Base-by-base conservation (phyloP, 2,797 vertebrate genomes). In the Spondyliosoma cantharus region DNA sequence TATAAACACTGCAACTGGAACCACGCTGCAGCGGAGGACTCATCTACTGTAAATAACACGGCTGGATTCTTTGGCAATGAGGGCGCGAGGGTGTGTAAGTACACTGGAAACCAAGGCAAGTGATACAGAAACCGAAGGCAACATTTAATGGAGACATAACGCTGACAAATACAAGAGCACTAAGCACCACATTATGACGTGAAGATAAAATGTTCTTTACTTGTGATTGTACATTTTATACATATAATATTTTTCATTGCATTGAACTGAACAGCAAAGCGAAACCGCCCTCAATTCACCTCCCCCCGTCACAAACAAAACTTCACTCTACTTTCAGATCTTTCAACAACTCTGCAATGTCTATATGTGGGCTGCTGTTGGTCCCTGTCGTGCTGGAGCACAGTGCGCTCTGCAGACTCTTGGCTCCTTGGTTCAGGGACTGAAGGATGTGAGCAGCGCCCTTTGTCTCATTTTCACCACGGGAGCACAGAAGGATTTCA, bases 401-500 rank as follows among this genome's bases (percentile, higher is more conserved):
- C 70, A 99, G 92, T 2, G 90, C 88, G 25, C 50, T 90, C 88
- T 99, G 97, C 87, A 99, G 90, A 0, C 74, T 90, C 74, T 37
- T 93, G 32, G 89, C 93, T 42, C 92, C 88, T 92, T 95, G 70
- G 78, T 82, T 27, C 80, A 94, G 68, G 37, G 91, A 80, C 22
- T 74, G 9, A 92, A 92, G 82, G 93, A 93, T 0, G 49, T 37
- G 43, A 74, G 73, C 1, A 13, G 54, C 42, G 5, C 93, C 74
- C 5, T 59, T 32, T 2, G 57, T 45, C 57, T 76, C 49, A 3
- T 25, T 91, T 72, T 75, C 81, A 22, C 77, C 83, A 0, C 74
- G 49, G 71, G 93, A 94, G 84, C 97, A 99, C 68, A 97, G 95
- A 1, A 99, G 93, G 67, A 99, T 97, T 91, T 98, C 97, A 0